phyloP scores from a whole-genome alignment of 2,113 vertebrate genomes.

The Oreochromis aureus region DNA sequence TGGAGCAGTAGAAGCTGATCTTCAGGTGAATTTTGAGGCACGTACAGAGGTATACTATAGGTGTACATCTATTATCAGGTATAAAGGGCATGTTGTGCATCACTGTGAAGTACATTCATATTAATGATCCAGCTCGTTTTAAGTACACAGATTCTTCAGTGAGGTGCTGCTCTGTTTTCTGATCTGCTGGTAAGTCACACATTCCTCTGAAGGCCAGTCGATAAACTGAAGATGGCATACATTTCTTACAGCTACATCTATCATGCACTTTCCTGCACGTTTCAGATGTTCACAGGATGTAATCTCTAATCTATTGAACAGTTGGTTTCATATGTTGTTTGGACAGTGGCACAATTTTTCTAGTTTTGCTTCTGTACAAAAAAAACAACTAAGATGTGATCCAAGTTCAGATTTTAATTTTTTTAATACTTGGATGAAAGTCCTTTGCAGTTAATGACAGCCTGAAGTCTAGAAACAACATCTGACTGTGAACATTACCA shows the following conservation, averaged over 20 bases:
- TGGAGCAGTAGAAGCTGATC: neutral
- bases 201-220: accelerated
- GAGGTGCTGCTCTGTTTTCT: neutral
- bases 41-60: accelerated
- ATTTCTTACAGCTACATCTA: neutral
- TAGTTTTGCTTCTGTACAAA: neutral
- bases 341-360: accelerated
- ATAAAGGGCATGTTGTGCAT: neutral
- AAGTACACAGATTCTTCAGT: neutral
- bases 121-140: neutral
- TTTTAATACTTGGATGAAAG: neutral
- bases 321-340: neutral
- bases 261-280: neutral
- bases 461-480: neutral
- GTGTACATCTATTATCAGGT: neutral
- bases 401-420: neutral
- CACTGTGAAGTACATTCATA: neutral
- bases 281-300: accelerated
- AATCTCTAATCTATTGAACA: neutral
- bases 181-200: neutral
- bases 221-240: neutral
- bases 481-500: neutral
- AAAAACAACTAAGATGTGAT: neutral
- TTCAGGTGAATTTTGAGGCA: neutral
- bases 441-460: neutral